These are phyloP conservation scores for Oxytorus armatus DNA, from an alignment of 2,888 invertebrate species.

Conservation along the genomic window DNA sequence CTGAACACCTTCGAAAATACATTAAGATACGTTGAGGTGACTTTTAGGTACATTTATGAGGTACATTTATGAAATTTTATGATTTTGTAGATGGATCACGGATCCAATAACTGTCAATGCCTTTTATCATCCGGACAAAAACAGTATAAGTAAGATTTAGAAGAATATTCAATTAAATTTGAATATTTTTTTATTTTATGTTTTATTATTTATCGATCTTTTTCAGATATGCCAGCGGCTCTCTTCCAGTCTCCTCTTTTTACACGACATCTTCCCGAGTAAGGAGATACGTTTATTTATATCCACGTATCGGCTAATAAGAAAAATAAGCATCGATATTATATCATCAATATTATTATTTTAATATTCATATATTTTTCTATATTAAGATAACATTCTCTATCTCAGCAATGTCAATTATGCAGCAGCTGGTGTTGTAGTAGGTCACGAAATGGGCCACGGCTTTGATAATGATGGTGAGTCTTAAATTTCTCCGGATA, in stretches of 20 bases:
- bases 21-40: no score
- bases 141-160: constrained; percentile 30
- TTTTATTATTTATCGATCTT: background rate
- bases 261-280: constrained; percentile 50
- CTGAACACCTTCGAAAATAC: no score
- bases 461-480: constrained; percentile 55
- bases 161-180: background rate
- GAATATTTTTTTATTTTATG: background rate
- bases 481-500: background rate
- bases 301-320: background rate
- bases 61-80: background rate
- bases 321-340: background rate
- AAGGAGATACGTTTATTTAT: constrained; percentile 5
- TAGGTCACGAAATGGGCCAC: constrained; percentile 64
- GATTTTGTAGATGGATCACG: constrained; percentile 76
- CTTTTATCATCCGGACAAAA: constrained; percentile 74
- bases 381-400: background rate
- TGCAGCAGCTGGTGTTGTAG: constrained; percentile 45
- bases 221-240: constrained; percentile 57
- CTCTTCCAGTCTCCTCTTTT: constrained; percentile 60
- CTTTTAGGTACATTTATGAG: no score
- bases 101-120: constrained; percentile 83
- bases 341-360: background rate
- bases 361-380: background rate
- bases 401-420: constrained; percentile 57